Evolutionary conservation across 2,888 invertebrate genomes (phyloP), one percentile per base, ranked within the genome.

Genomic region (Clivina fossor): DNA sequence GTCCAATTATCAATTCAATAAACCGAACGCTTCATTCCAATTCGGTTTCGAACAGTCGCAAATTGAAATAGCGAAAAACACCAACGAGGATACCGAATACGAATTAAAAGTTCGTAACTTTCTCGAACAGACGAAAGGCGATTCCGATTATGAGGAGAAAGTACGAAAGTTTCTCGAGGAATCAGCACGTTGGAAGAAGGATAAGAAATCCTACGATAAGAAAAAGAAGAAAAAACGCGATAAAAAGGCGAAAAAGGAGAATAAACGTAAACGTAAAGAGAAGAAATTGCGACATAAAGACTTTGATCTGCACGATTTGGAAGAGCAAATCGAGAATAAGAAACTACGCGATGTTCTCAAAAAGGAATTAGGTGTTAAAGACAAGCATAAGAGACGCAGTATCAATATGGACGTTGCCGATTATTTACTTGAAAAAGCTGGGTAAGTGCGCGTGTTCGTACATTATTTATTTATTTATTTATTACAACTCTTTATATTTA

Each of bases 161-260:
- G 90, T 92, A 56, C 83, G 90, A n/a, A 90, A 86, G 71, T 87
- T 91, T 71, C 76, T 92, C 55, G 89, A 88, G 66, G 90, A 91
- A 66, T 88, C 89, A 0, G 85, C 85, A 22, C 85, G 88, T 67
- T 90, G 88, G 78, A 87, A 87, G 68, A 80, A 83, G 61, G 85
- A 84, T 67, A 80, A 81, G 66, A 85, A 82, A 72, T 79, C 68
- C 2, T 67, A 79, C 74, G 81, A 86, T 64, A 84, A 85, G 64
- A 83, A 84, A 64, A 83, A 83, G 68, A 78, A 78, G 66, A 77
- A 76, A 67, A 77, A 77, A 65, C 76, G 77, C 64, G 75, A 75
- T 33, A 80, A 78, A 68, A 78, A 77, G 62, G 69, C 82, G 73
- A 87, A 87, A 72, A 86, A 87, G 71, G 85, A 85, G 70, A 84